phyloP scores from a whole-genome alignment of 2,797 vertebrate species.

The Xenentodon cancila region DNA sequence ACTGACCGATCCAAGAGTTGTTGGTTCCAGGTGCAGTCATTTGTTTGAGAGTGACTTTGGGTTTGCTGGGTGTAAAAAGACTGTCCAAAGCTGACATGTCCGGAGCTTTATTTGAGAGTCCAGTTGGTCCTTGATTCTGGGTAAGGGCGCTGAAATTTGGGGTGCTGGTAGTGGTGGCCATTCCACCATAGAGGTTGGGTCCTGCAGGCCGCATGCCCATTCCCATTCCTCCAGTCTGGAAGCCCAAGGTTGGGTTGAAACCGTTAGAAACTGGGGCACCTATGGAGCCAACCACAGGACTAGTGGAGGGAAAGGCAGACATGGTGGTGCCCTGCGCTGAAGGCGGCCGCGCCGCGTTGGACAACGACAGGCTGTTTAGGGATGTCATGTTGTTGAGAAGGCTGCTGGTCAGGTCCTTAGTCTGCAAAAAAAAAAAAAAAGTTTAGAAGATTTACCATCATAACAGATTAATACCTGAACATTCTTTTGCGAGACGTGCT shows the following conservation, averaged over 20 bases:
- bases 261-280: conserved; percentile 88
- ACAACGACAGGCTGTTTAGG: conserved; percentile 84
- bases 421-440: conserved; percentile 69
- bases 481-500: background rate
- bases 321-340: conserved; percentile 70
- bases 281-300: conserved; percentile 77
- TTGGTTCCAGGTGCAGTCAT: conserved; percentile 70
- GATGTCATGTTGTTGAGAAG: conserved; percentile 93
- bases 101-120: conserved; percentile 76
- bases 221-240: conserved; percentile 85
- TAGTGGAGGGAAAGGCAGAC: conserved; percentile 83
- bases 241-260: conserved; percentile 86
- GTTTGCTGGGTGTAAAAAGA: conserved; percentile 91
- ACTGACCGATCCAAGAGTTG: conserved; percentile 92
- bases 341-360: conserved; percentile 76
- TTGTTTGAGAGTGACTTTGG: conserved; percentile 96
- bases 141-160: conserved; percentile 86
- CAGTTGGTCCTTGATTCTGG: conserved; percentile 74
- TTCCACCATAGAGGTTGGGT: conserved; percentile 84
- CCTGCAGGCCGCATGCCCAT: conserved; percentile 83
- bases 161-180: conserved; percentile 85
- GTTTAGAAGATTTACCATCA: too few relatives aligned
- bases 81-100: conserved; percentile 93
- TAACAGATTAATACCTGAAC: too few relatives aligned
- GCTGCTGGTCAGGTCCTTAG: conserved; percentile 95